Evolutionary conservation across 2,113 vertebrate genomes (phyloP), one percentile per base, ranked within the genome.

Genomic region (Forbesichthys agassizii): DNA sequence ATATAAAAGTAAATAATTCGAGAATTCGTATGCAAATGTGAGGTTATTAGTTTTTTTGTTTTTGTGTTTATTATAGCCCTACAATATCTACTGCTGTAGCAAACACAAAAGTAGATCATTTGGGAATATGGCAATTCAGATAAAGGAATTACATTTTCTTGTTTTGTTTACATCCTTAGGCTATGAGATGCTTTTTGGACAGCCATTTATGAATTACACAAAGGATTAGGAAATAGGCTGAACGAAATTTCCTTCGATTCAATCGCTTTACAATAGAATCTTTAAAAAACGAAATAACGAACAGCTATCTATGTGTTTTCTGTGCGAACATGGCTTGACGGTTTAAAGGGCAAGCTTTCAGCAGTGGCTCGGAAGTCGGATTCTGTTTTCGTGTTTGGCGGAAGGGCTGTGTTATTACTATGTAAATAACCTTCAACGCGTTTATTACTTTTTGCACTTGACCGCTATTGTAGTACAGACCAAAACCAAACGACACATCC

Each of bases 301-400:
- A 69, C 59, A 68, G 36, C 52, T 57, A 51, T 57, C n/a, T 58
- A 12, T 12, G n/a, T 36, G 76, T 68, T 73, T 68, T 59, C 65
- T 51, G 58, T 33, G 51, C 11, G 64, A 52, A 27, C 36, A 7
- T 13, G 42, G 70, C 62, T 75, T 66, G 68, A 68, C 71, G 63
- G 74, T 88, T 90, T 89, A 90, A 89, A 89, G 83, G 83, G 83
- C 83, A 79, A 66, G 66, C 84, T 76, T 61, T 66, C 71, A 63
- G 81, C 78, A 84, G 68, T 14, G 74, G 64, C 51, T 75, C 72
- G 59, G 74, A 84, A 79, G 78, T 88, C 80, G 80, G 81, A 78
- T 88, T 81, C 84, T 86, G 79, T 83, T 86, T 85, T 88, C 74
- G 81, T 76, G 66, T 68, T 60, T 79, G 85, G 78, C 85, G 87